phyloP scores from a whole-genome alignment of 2,888 invertebrate species.

The Dolomedes plantarius region DNA sequence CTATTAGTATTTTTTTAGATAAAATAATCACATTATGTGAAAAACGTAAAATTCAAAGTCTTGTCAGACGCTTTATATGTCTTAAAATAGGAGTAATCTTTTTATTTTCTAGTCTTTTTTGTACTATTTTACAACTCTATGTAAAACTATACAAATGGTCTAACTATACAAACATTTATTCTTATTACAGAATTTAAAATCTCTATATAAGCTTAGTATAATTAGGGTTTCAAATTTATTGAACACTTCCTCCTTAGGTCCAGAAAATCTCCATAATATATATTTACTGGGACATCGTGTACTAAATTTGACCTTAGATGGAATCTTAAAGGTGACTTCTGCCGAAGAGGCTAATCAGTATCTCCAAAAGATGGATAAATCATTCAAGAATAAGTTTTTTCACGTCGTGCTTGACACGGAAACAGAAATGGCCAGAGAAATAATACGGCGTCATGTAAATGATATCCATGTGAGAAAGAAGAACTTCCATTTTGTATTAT shows the following conservation, averaged over 20 bases:
- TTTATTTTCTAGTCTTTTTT: too few relatives aligned
- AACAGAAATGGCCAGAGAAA: conserved; percentile 37
- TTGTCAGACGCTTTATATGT: too few relatives aligned
- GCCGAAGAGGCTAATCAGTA: conserved; percentile 44
- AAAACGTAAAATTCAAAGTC: too few relatives aligned
- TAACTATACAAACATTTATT: too few relatives aligned
- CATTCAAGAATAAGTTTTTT: conserved; percentile 26
- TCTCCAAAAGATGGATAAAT: conserved; percentile 40
- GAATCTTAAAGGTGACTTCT: conserved; percentile 19
- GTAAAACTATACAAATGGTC: too few relatives aligned
- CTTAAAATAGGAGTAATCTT: too few relatives aligned
- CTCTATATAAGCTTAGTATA: too few relatives aligned
- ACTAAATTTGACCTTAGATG: conserved; percentile 36
- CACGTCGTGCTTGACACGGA: conserved; percentile 64
- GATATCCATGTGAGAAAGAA: conserved; percentile 48
- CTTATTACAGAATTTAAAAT: too few relatives aligned
- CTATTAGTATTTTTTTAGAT: too few relatives aligned
- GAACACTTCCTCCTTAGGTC: conserved; percentile 35
- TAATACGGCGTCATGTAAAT: conserved; percentile 51
- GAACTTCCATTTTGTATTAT: conserved; percentile 62
- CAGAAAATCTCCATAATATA: conserved; percentile 61
- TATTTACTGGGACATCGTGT: conserved; percentile 43
- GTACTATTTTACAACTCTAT: too few relatives aligned
- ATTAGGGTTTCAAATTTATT: too few relatives aligned
- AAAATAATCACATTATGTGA: too few relatives aligned